Base-by-base conservation (phyloP, 2,113 vertebrate species). In the Xyrauchen texanus region DNA sequence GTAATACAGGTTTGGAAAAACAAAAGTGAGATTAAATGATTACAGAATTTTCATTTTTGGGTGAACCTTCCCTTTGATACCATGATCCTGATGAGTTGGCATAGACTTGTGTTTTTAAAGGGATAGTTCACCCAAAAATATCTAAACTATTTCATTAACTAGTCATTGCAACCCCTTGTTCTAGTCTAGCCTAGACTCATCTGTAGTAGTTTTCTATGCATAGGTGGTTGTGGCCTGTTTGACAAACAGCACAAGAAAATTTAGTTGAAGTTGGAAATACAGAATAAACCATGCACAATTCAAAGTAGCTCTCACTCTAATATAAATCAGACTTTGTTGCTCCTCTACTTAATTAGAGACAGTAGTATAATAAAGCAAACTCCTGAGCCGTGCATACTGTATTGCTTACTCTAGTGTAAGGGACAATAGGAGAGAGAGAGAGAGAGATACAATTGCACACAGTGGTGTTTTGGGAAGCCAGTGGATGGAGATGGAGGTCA, bases 241-340 rank as follows among this genome's bases (percentile, higher is more conserved):
- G 81, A 74, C 45, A 45, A 78, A 82, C 77, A 71, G 69, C 69
- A 55, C 53, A 21, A 55, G 70, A 82, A 62, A 15, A 44, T 71
- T 74, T 52, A 68, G 76, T 68, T 47, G 68, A 82, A 82, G 81
- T 74, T 78, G 60, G 64, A 55, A 82, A 78, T 78, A 60, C 65
- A 69, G 51, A 72, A 58, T 57, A 8, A 8, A 15, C 55, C 46
- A 65, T 55, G 49, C 63, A 42, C 62, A 73, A 58, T 73, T 80
- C 61, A 72, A 47, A 46, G 60, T 79, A 15, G 63, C 44, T 66
- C 52, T 44, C 45, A 2, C 60, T 63, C 12, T 3, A 7, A n/a
- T 75, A 63, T 63, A 75, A 75, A 75, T 75, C 72, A 63, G 72
- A 63, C 46, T 62, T 6, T 47, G 15, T 75, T 15, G 72, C 46